phyloP scores from a whole-genome alignment of 2,113 vertebrate genomes.

The Suncus etruscus region DNA sequence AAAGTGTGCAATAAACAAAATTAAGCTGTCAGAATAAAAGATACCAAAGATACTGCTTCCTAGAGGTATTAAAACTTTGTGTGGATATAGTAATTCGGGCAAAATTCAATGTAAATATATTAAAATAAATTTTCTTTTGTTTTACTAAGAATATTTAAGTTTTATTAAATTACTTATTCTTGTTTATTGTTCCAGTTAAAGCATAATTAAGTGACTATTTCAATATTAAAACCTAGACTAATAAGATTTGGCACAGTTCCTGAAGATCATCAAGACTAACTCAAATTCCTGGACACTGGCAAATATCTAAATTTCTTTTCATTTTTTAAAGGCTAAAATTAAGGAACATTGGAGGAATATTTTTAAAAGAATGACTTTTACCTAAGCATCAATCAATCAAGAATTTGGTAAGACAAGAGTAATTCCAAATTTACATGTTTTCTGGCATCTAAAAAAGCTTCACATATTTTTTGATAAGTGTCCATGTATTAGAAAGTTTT shows the following conservation, averaged over 20 bases:
- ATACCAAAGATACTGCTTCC: not conserved
- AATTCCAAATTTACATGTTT: slow-evolving; percentile 27
- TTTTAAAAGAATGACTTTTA: slow-evolving; percentile 1
- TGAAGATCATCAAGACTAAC: not conserved
- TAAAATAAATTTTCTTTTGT: slow-evolving; percentile 59
- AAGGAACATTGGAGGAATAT: not conserved
- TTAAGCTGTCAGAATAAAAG: slow-evolving; percentile 29
- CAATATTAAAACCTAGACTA: slow-evolving; percentile 7
- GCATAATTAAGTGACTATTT: not conserved
- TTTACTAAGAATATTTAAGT: slow-evolving; percentile 23
- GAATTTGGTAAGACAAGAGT: slow-evolving; percentile 43
- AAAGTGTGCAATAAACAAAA: slow-evolving; percentile 63
- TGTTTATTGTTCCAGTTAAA: not conserved
- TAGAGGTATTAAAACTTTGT: slow-evolving; percentile 32
- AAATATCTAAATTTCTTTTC: not conserved
- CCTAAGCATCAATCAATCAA: not conserved
- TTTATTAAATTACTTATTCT: slow-evolving; percentile 13
- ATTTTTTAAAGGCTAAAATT: not conserved
- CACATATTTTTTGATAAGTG: slow-evolving; percentile 8
- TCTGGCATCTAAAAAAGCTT: slow-evolving; percentile 10
- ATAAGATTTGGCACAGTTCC: not conserved
- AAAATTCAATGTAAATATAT: not conserved
- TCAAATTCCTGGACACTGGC: not conserved
- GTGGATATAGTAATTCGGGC: not conserved
- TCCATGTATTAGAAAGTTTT: slow-evolving; percentile 14